Percentiles rank a stretch among this genome's conserved stretches.
Conservation (phyloP, 2,797 vertebrate genomes). For the Phyllotis vaccarum region DNA sequence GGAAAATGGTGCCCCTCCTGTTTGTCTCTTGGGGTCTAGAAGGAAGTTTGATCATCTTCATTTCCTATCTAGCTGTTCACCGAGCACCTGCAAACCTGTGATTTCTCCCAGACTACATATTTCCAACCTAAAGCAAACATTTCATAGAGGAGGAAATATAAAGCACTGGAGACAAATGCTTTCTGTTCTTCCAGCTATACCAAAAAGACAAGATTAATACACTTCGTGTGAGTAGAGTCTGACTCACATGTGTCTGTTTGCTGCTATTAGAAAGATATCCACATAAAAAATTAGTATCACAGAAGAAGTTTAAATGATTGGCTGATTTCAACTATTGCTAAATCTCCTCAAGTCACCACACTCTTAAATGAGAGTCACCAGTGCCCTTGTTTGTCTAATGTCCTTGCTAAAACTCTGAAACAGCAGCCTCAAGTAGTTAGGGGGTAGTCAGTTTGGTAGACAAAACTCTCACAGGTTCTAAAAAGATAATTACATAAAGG, state of each 20-base stretch:
- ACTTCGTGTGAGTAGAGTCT: constrained; percentile 52
- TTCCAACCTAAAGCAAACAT: constrained; percentile 65
- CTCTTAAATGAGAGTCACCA: constrained; percentile 81
- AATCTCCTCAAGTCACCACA: constrained; percentile 73
- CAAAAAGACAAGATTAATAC: constrained; percentile 33
- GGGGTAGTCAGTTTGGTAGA: constrained; percentile 72
- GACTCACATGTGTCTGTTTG: constrained; percentile 62
- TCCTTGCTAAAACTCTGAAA: constrained; percentile 78
- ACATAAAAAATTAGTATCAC: constrained; percentile 69
- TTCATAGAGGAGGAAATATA: constrained; percentile 11
- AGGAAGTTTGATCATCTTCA: constrained; percentile 78
- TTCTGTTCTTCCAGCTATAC: constrained; percentile 36
- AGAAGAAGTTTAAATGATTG: constrained; percentile 74
- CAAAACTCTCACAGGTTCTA: constrained; percentile 78
- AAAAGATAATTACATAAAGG: constrained; percentile 82
- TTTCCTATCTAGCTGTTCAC: constrained; percentile 77
- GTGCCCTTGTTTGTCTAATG: constrained; percentile 76
- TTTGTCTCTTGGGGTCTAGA: constrained; percentile 75
- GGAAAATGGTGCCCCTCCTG: constrained; percentile 36
- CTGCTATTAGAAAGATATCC: constrained; percentile 77
- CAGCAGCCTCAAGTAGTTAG: constrained; percentile 68
- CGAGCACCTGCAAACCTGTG: constrained; percentile 77
- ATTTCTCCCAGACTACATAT: constrained; percentile 82
- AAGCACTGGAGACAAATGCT: neutral
- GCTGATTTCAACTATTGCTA: constrained; percentile 78